Evolutionary conservation across 2,113 vertebrate genomes (phyloP).

Genomic region (Echinops telfairi): DNA sequence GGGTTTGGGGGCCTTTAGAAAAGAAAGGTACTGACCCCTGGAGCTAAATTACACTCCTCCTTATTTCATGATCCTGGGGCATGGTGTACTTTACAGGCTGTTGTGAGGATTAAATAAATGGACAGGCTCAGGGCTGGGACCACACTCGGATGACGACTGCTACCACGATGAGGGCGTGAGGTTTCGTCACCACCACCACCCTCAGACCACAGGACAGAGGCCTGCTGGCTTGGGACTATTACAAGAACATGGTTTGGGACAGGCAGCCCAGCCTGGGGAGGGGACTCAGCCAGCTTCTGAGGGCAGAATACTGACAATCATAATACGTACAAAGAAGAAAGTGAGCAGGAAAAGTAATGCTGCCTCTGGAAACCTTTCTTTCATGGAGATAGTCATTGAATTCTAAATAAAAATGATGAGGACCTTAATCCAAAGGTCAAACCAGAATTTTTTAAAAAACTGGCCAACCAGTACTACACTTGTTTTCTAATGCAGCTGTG

Average conservation of each 20-base stretch:
- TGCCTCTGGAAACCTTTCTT: neutral
- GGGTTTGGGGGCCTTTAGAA: neutral
- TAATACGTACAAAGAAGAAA: neutral
- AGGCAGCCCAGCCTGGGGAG: neutral
- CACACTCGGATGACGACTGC: neutral
- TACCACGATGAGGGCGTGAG: neutral
- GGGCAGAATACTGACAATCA: neutral
- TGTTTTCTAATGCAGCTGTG: neutral
- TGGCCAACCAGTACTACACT: neutral
- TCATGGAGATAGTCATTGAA: neutral
- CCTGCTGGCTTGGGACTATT: neutral
- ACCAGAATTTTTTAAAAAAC: constrained; percentile 9
- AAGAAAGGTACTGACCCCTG: neutral
- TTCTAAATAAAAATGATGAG: constrained; percentile 14
- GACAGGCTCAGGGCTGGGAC: neutral
- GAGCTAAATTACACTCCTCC: neutral
- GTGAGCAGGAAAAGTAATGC: neutral
- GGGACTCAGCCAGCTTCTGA: too few species aligned
- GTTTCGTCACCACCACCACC: too few species aligned
- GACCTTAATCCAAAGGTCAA: constrained; percentile 21
- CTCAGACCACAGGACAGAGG: neutral
- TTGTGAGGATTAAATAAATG: neutral
- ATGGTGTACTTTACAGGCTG: neutral
- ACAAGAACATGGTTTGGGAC: neutral
- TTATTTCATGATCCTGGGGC: neutral